Percentiles rank a stretch among this genome's conserved stretches.
Evolutionary conservation across 2,888 invertebrate species (phyloP).

Genomic region (Chymomyza fuscimana): DNA sequence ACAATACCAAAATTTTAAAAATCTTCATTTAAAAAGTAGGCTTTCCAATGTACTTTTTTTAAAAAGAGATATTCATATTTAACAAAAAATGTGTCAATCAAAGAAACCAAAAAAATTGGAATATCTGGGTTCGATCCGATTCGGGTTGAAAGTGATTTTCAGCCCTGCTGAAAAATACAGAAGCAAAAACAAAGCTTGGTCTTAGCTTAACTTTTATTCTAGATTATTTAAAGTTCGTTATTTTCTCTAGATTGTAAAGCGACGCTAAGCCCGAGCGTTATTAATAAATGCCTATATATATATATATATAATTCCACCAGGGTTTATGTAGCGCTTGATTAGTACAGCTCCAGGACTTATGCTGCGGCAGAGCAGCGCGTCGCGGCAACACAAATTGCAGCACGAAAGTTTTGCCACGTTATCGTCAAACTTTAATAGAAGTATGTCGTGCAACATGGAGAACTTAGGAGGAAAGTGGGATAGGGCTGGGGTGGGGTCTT

Average conservation of each 20-base stretch:
- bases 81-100: no score
- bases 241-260: background rate
- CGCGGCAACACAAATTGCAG: slow-evolving; percentile 49
- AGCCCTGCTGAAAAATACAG: background rate
- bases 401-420: slow-evolving; percentile 60
- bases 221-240: slow-evolving; percentile 53
- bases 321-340: slow-evolving; percentile 55
- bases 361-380: slow-evolving; percentile 4
- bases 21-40: no score
- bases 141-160: no score
- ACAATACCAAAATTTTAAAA: no score
- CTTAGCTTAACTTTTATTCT: slow-evolving; percentile 22
- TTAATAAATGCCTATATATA: slow-evolving; percentile 52
- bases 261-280: slow-evolving; percentile 39
- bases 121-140: no score
- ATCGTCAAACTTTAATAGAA: slow-evolving; percentile 61
- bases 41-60: no score
- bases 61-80: no score
- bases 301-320: slow-evolving; percentile 2
- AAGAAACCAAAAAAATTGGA: no score
- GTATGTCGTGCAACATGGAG: slow-evolving; percentile 56
- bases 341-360: slow-evolving; percentile 55
- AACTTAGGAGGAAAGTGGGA: background rate
- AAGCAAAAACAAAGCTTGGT: background rate
- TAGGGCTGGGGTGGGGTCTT: background rate